Evolutionary conservation across 2,113 vertebrate species (phyloP).

Genomic region (Tenrec ecaudatus): DNA sequence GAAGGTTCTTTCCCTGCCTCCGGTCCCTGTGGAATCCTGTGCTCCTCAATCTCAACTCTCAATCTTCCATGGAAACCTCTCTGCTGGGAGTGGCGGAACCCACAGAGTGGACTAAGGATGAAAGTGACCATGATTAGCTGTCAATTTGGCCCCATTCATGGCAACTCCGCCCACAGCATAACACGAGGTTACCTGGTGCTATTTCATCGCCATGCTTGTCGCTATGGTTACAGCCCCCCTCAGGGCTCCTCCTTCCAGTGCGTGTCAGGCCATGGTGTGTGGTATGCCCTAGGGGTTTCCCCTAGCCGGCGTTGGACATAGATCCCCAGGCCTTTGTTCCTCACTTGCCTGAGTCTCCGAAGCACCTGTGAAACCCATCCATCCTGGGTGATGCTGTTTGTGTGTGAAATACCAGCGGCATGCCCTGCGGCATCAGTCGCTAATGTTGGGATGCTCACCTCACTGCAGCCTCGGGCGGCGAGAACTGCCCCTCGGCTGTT

Average conservation of each 20-base stretch:
- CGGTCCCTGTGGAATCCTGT: fast-evolving
- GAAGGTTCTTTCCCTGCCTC: too few species aligned
- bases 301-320: too few species aligned
- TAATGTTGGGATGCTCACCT: not conserved
- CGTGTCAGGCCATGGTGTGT: too few species aligned
- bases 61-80: not conserved
- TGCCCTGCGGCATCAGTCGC: not conserved
- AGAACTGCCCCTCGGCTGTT: too few species aligned
- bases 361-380: not conserved
- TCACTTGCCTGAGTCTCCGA: not conserved
- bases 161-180: not conserved
- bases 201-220: not conserved
- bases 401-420: not conserved
- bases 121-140: not conserved
- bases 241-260: too few species aligned
- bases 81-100: not conserved
- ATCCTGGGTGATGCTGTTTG: not conserved
- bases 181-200: not conserved
- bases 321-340: not conserved
- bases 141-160: not conserved
- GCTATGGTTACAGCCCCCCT: too few species aligned
- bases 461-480: too few species aligned
- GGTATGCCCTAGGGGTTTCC: too few species aligned
- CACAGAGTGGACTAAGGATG: fast-evolving
- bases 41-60: fast-evolving